Base-by-base conservation (phyloP, 2,113 vertebrate genomes). In the Cathartes aura region DNA sequence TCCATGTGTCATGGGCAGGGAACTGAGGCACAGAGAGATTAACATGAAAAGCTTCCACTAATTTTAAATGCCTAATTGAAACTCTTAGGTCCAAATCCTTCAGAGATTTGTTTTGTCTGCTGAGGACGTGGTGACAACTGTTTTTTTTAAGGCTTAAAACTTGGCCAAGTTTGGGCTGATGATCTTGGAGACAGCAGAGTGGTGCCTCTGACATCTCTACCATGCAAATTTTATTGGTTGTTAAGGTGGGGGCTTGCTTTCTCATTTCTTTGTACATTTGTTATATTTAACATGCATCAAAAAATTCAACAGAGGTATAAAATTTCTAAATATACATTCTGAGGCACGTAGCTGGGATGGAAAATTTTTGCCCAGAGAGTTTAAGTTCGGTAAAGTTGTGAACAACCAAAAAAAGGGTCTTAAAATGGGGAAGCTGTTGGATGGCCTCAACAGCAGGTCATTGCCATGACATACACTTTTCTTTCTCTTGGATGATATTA, bases 31-130 rank as follows among this genome's bases (percentile, higher is more conserved):
- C 21, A 53, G 30, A n/a, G 36, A 87, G 36, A 93, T 78, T 70
- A 93, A 53, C 8, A 24, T 38, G 19, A 92, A 92, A 92, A 80
- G 36, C 53, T 62, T 76, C 74, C 30, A 82, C 36, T 73, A 70
- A 63, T 86, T 95, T 94, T 92, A 92, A 93, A 81, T 64, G 73
- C 21, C 34, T 72, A 78, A 21, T 34, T 74, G 83, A 89, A 96
- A 87, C 55, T 91, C 70, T 64, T 29, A 60, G 29, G 70, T 90
- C 70, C 23, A 87, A 82, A 43, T 64, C 66, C 60, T 93, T 93
- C 48, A 45, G 40, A 75, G 30, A 32, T 43, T 36, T 29, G 48
- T 63, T 93, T 82, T 72, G 48, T n/a, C 62, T 73, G 27, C 11
- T 88, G 45, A 91, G 30, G 76, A 71, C 59, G 67, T 56, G 79